These are phyloP conservation scores for Zaprionus vittiger DNA, from an alignment of 1,140 invertebrate genomes.

Conservation along the genomic window DNA sequence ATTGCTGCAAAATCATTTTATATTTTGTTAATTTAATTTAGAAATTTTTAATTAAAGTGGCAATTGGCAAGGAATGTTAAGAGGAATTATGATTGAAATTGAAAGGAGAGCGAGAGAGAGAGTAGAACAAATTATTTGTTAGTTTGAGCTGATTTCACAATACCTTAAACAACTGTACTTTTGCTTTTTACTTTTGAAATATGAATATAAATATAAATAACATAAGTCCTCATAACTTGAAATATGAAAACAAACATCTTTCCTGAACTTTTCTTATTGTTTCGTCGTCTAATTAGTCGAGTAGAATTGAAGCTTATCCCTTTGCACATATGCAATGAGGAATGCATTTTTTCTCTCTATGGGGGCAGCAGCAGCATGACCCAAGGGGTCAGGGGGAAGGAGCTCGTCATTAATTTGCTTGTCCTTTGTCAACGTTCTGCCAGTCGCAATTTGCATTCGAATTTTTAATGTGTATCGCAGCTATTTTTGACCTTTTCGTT, in stretches of 20 bases:
- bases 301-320: constrained; percentile 66
- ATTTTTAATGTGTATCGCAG: constrained; percentile 78
- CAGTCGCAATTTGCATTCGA: constrained; percentile 53
- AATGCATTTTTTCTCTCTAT: not conserved
- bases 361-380: not conserved
- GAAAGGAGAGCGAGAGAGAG: too few species aligned
- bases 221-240: too few species aligned
- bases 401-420: constrained; percentile 48
- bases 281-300: too few species aligned
- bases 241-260: too few species aligned
- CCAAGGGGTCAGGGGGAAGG: not conserved
- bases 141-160: too few species aligned
- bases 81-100: not conserved
- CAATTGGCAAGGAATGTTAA: not conserved
- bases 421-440: constrained; percentile 45
- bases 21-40: not conserved
- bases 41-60: not conserved
- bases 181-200: too few species aligned
- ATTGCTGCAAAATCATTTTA: not conserved
- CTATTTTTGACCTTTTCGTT: constrained; percentile 83
- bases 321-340: constrained; percentile 21
- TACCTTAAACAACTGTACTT: too few species aligned
- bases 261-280: too few species aligned
- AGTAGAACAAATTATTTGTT: too few species aligned
- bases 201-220: too few species aligned